Percentiles rank a stretch among this genome's conserved stretches.
phyloP scores from a whole-genome alignment of 2,888 invertebrate genomes.

The Tachina lurida region DNA sequence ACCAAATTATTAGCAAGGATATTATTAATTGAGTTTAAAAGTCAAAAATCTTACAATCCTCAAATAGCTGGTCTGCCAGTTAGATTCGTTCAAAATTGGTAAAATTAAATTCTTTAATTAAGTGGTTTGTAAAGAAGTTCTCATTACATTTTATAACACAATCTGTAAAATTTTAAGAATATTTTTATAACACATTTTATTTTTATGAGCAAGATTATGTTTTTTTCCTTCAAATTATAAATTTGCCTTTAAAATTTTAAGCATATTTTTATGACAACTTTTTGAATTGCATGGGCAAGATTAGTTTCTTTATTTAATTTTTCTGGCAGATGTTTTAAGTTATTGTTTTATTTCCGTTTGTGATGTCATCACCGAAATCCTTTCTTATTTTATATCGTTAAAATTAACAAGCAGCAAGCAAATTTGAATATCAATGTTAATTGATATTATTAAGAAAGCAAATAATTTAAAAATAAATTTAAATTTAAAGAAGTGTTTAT shows the following conservation, averaged over 20 bases:
- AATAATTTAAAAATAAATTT: slow-evolving; percentile 28
- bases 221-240: not conserved
- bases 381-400: slow-evolving; percentile 15
- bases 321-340: slow-evolving; percentile 11
- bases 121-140: too few species aligned
- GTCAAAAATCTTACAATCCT: too few species aligned
- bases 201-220: not conserved
- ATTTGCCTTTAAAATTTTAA: too few species aligned
- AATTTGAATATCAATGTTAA: slow-evolving; percentile 34
- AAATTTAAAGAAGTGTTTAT: not conserved
- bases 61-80: too few species aligned
- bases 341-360: slow-evolving; percentile 39
- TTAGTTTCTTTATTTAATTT: not conserved
- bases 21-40: too few species aligned
- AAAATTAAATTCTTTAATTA: too few species aligned
- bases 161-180: too few species aligned
- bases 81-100: too few species aligned
- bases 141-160: too few species aligned
- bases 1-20: too few species aligned
- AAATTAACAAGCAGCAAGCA: slow-evolving; percentile 19
- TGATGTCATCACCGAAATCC: slow-evolving; percentile 25
- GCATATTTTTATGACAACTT: not conserved
- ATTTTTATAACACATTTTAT: too few species aligned
- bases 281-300: not conserved
- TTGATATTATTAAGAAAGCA: slow-evolving; percentile 24